phyloP scores from a whole-genome alignment of 2,888 invertebrate genomes.

The Flexamia atlantica region DNA sequence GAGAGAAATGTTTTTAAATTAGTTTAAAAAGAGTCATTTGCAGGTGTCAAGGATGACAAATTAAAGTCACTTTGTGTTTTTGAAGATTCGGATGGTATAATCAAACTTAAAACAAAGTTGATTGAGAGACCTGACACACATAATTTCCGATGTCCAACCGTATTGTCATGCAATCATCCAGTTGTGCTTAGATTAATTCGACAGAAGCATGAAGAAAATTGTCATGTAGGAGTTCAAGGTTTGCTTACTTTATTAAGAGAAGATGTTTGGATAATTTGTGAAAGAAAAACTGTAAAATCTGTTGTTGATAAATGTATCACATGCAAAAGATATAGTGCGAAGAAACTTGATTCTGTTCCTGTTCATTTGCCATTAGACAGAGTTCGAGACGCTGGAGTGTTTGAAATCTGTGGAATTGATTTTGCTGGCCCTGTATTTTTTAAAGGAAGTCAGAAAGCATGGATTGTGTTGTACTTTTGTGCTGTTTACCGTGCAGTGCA shows the following conservation, averaged over 20 bases:
- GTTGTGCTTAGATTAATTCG: slow-evolving; percentile 55
- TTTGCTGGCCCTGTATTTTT: slow-evolving; percentile 73
- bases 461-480: slow-evolving; percentile 73
- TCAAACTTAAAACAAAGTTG: slow-evolving; percentile 62
- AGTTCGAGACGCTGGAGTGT: slow-evolving; percentile 69
- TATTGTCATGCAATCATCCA: slow-evolving; percentile 55
- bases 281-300: slow-evolving; percentile 42
- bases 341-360: slow-evolving; percentile 65
- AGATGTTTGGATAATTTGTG: slow-evolving; percentile 59
- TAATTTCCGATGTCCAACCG: slow-evolving; percentile 48
- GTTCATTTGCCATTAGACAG: slow-evolving; percentile 71
- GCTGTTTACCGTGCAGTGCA: slow-evolving; percentile 73
- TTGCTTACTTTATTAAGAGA: slow-evolving; percentile 57
- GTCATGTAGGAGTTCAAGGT: slow-evolving; percentile 55
- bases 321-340: slow-evolving; percentile 68
- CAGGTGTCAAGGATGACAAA: background rate
- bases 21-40: background rate
- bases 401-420: slow-evolving; percentile 72
- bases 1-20: background rate
- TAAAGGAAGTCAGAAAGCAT: slow-evolving; percentile 70
- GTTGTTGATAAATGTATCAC: slow-evolving; percentile 61
- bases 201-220: slow-evolving; percentile 6
- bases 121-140: slow-evolving; percentile 25
- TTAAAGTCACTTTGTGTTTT: slow-evolving; percentile 26
- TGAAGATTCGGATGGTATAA: slow-evolving; percentile 57